phyloP scores from a whole-genome alignment of 1,140 invertebrate genomes.

The Prorops nasuta region DNA sequence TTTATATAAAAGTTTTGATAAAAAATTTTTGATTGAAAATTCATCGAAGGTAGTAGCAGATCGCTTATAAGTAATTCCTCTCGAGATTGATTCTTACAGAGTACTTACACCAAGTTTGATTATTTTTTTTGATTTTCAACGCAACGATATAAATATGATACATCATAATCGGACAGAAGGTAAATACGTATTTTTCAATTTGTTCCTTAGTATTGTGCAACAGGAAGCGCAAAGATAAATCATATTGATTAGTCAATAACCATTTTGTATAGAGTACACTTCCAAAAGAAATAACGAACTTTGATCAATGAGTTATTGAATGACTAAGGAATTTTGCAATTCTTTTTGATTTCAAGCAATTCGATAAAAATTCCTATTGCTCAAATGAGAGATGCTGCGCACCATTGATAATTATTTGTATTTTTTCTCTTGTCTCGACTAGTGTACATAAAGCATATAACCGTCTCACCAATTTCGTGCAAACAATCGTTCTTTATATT shows the following conservation, averaged over 20 bases:
- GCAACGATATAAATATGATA: constrained; percentile 23
- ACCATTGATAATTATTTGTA: constrained; percentile 39
- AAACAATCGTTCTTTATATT: constrained; percentile 18
- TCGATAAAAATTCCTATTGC: constrained; percentile 36
- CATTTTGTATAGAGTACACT: no score
- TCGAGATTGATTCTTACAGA: no score
- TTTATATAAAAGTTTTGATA: no score
- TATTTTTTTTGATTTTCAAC: constrained; percentile 20
- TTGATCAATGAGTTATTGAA: no score
- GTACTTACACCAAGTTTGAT: neutral
- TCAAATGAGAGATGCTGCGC: constrained; percentile 37
- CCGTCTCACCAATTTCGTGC: constrained; percentile 25
- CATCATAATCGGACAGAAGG: constrained; percentile 30
- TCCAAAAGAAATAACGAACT: no score
- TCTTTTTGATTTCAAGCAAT: no score
- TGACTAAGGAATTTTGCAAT: no score
- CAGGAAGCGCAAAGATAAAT: no score
- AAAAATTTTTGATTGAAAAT: no score
- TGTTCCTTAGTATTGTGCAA: constrained; percentile 36
- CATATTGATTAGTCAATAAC: no score
- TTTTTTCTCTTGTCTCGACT: constrained; percentile 38
- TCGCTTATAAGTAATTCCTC: no score
- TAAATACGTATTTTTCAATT: constrained; percentile 35
- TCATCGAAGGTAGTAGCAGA: no score
- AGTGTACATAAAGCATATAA: constrained; percentile 43